Percentiles rank a stretch among this genome's conserved stretches.
phyloP scores from a whole-genome alignment of 2,113 vertebrate genomes.

The Mobula hypostoma region DNA sequence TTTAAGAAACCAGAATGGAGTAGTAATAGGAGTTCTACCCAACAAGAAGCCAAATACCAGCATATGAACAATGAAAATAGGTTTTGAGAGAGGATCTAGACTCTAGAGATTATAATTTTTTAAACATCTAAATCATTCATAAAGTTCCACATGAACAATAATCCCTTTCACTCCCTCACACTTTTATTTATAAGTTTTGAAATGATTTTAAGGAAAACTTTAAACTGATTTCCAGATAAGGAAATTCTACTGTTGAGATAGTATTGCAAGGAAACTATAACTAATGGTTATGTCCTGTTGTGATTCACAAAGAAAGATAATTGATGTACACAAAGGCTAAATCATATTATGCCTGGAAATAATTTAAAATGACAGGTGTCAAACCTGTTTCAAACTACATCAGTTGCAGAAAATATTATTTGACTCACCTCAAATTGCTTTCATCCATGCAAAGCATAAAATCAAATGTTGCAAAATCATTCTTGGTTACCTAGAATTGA shows the following conservation, averaged over 20 bases:
- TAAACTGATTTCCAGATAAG: neutral
- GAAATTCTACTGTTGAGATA: neutral
- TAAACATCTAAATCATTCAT: neutral
- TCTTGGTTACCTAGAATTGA: slow-evolving; percentile 74
- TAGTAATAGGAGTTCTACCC: no score
- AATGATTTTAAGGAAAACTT: neutral
- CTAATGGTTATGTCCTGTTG: neutral
- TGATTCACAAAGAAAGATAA: neutral
- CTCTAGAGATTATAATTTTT: neutral
- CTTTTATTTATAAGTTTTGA: neutral
- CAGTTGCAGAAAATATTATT: neutral
- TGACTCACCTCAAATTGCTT: slow-evolving; percentile 79
- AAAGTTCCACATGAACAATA: neutral
- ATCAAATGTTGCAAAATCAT: slow-evolving; percentile 82
- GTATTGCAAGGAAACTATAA: neutral
- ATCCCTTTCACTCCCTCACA: neutral
- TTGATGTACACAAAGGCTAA: neutral
- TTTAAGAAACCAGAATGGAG: no score
- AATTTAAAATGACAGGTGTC: neutral
- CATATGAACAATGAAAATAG: neutral
- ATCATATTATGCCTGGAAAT: neutral
- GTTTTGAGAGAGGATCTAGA: neutral
- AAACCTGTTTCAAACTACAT: neutral
- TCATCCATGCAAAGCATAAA: slow-evolving; percentile 96
- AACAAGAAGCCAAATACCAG: no score